Base-by-base conservation (phyloP, 2,888 invertebrate genomes). In the Agrotis exclamationis region DNA sequence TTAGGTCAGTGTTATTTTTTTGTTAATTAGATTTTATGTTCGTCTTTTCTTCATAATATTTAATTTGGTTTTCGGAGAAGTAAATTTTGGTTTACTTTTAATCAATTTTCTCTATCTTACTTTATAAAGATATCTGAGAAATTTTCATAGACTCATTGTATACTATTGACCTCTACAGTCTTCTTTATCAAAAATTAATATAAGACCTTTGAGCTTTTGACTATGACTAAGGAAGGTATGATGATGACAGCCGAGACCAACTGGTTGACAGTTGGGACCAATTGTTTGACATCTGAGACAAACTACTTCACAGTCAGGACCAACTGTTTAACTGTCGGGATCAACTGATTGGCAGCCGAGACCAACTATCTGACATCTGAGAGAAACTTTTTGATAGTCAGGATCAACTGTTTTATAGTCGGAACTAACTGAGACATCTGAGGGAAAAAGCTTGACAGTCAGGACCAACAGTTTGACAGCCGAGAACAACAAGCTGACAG, bases 1-100 rank as follows among this genome's bases (percentile, higher is more conserved):
- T 65, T 56, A 56, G 18, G n/a, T 24, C n/a, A 20, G 39, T 66
- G 18, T 72, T 33, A 33, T 76, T 66, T 75, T 28, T 72, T 24
- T 13, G 5, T 65, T 76, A 56, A 65, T 75, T 50, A 45, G 7
- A 66, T 66, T 76, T 50, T 14, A 13, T 24, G 39, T 44, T 64
- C 1, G 0, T n/a, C 0, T 18, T 57, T 51, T 48, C 44, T 50
- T 53, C 6, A 18, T 2, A 9, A 20, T 5, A 7, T 72, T 39
- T 5, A 13, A 20, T 50, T 50, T 18, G 6, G 1, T 28, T 28
- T 53, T 24, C 11, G 39, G 39, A 2, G 5, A 39, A 39, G 39
- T 39, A 39, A 39, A 39, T 39, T 2, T 39, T 2, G 39, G 39
- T 33, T 33, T 33, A 33, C 33, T 33, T 33, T 33, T 33, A 1